Percentiles rank a stretch among this genome's conserved stretches.
Evolutionary conservation across 1,140 invertebrate genomes (phyloP).

Genomic region (Scaptomyza hsui): DNA sequence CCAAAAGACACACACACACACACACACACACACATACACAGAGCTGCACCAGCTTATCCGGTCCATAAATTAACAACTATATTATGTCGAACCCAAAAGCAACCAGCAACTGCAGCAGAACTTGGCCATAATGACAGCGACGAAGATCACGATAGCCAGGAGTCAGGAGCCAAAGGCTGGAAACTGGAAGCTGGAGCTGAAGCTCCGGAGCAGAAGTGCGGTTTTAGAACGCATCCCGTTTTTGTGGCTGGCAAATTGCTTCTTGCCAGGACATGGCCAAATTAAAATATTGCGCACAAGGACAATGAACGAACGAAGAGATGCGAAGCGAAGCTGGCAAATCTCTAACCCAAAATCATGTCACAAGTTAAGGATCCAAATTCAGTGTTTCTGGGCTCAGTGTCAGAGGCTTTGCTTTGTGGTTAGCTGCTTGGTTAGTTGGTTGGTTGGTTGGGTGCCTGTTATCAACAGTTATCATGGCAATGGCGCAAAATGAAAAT

Average conservation of each 20-base stretch:
- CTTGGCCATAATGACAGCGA: constrained; percentile 10
- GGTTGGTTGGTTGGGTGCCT: not conserved
- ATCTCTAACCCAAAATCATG: not conserved
- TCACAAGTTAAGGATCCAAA: not conserved
- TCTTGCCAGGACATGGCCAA: constrained; percentile 35
- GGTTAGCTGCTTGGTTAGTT: not conserved
- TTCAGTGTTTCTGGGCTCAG: not conserved
- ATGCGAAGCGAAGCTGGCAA: too few species aligned
- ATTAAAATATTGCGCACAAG: constrained; percentile 54
- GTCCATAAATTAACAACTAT: constrained; percentile 45
- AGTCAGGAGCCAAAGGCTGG: too few species aligned
- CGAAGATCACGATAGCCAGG: constrained; percentile 5
- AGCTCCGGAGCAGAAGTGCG: not conserved
- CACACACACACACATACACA: not conserved
- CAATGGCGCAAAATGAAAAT: constrained; percentile 32
- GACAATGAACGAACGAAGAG: constrained; percentile 12
- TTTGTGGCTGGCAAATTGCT: constrained; percentile 18
- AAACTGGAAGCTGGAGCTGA: too few species aligned
- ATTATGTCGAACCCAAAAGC: constrained; percentile 23
- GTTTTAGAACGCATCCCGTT: not conserved
- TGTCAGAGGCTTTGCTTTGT: not conserved
- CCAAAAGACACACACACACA: not conserved
- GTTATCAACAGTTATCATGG: constrained; percentile 60
- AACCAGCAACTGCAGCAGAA: not conserved
- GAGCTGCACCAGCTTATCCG: constrained; percentile 34